phyloP scores from a whole-genome alignment of 1,140 invertebrate species.

The Olivierus martensii region DNA sequence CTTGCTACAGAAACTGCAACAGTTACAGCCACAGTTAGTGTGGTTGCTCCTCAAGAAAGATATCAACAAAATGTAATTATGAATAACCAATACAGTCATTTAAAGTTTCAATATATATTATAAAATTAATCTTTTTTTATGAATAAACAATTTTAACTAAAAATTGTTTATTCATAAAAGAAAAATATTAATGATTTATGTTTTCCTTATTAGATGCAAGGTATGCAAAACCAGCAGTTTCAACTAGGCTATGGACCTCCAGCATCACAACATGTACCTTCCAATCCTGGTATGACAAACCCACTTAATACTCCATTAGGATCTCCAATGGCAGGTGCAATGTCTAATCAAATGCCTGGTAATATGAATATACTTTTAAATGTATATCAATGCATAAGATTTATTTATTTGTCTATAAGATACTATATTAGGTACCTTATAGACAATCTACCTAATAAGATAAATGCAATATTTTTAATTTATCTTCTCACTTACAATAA shows the following conservation, averaged over 20 bases:
- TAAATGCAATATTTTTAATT: too few relatives aligned
- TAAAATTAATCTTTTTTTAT: neutral
- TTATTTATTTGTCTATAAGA: too few relatives aligned
- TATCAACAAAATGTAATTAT: slow-evolving; percentile 29
- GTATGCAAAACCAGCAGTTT: slow-evolving; percentile 28
- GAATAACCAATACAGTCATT: slow-evolving; percentile 47
- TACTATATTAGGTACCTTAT: too few relatives aligned
- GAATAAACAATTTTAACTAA: neutral
- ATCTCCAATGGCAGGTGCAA: slow-evolving; percentile 18
- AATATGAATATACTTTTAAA: too few relatives aligned
- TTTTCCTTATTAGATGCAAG: slow-evolving; percentile 17
- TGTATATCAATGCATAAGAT: too few relatives aligned
- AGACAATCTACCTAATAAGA: too few relatives aligned
- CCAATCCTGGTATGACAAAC: slow-evolving; percentile 12
- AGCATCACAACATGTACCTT: slow-evolving; percentile 16
- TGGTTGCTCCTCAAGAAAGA: slow-evolving; percentile 54
- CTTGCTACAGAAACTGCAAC: slow-evolving; percentile 50
- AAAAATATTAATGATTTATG: neutral
- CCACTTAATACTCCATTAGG: slow-evolving; percentile 10
- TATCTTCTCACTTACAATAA: too few relatives aligned
- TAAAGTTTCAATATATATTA: slow-evolving; percentile 23
- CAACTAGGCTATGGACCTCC: slow-evolving; percentile 1
- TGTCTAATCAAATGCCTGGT: slow-evolving; percentile 16
- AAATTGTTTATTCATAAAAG: neutral
- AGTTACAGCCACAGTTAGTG: slow-evolving; percentile 56